Evolutionary conservation across 2,113 vertebrate genomes (phyloP).

Genomic region (Anarhynchus alexandrinus): DNA sequence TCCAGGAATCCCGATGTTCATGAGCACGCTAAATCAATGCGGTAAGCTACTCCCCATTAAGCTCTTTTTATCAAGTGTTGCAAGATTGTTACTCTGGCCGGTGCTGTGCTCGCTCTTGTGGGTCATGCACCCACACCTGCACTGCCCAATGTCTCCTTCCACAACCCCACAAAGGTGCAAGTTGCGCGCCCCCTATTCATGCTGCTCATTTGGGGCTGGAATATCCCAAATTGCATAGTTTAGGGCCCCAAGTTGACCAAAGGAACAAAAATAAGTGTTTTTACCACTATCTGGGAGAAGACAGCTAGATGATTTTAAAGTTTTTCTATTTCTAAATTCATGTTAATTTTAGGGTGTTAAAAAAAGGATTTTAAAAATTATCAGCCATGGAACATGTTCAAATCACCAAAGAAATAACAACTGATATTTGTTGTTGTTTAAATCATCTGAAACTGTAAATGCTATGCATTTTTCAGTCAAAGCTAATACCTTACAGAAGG

Average conservation of each 20-base stretch:
- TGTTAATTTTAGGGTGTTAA: neutral
- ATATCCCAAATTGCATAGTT: neutral
- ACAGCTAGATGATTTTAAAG: neutral
- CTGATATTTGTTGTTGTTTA: neutral
- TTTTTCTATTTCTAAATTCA: neutral
- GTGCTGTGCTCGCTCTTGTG: accelerated
- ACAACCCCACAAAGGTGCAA: no score
- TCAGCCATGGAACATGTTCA: neutral
- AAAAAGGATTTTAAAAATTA: neutral
- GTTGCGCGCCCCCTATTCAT: neutral
- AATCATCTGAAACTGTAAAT: neutral
- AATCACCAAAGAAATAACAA: neutral
- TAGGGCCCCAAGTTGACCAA: neutral
- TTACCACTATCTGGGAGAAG: neutral
- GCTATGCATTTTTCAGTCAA: neutral
- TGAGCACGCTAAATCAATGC: neutral
- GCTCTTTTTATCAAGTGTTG: neutral
- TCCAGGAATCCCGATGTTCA: neutral
- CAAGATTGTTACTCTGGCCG: neutral
- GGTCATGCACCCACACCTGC: no score
- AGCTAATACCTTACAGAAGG: neutral
- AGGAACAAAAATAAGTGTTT: neutral
- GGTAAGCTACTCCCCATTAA: neutral
- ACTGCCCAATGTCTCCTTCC: neutral
- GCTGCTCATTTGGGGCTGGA: neutral